These are phyloP conservation scores for Sebastes iracundus DNA, from an alignment of 2,797 vertebrate genomes.

Conservation along the genomic window DNA sequence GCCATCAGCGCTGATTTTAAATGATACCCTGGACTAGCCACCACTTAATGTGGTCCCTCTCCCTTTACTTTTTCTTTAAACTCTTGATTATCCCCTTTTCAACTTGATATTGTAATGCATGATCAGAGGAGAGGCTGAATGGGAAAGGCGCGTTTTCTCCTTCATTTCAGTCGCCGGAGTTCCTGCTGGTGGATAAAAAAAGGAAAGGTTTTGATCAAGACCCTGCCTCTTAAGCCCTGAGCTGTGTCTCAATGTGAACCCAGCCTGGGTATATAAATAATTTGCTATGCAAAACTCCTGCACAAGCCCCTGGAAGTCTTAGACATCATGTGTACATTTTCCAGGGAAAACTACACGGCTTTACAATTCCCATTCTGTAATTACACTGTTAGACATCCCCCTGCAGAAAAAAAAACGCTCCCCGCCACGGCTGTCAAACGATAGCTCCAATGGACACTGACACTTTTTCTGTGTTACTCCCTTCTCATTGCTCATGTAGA, in stretches of 20 bases:
- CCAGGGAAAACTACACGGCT: constrained; percentile 12
- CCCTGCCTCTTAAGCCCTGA: constrained; percentile 49
- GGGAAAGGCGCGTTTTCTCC: constrained; percentile 63
- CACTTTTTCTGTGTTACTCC: constrained; percentile 43
- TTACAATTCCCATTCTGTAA: constrained; percentile 30
- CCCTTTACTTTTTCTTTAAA: constrained; percentile 62
- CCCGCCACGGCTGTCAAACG: constrained; percentile 33
- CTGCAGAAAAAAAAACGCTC: neutral
- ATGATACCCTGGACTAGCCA: constrained; percentile 71
- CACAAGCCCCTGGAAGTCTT: constrained; percentile 25
- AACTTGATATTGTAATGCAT: constrained; percentile 57
- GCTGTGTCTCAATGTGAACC: constrained; percentile 26
- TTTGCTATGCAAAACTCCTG: constrained; percentile 35
- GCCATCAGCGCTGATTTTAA: constrained; percentile 82
- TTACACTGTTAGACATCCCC: constrained; percentile 29
- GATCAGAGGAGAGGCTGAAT: constrained; percentile 66
- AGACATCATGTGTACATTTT: constrained; percentile 19
- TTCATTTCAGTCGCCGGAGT: constrained; percentile 54
- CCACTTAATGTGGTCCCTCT: constrained; percentile 52
- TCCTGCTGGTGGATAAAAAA: constrained; percentile 56
- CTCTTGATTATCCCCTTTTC: constrained; percentile 65
- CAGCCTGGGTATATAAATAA: constrained; percentile 27
- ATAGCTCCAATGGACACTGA: constrained; percentile 39
- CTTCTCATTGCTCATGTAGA: constrained; percentile 75
- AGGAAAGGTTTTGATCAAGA: constrained; percentile 74